These are phyloP conservation scores for Synodontis membranacea DNA, from an alignment of 2,113 vertebrate genomes.

Conservation along the genomic window DNA sequence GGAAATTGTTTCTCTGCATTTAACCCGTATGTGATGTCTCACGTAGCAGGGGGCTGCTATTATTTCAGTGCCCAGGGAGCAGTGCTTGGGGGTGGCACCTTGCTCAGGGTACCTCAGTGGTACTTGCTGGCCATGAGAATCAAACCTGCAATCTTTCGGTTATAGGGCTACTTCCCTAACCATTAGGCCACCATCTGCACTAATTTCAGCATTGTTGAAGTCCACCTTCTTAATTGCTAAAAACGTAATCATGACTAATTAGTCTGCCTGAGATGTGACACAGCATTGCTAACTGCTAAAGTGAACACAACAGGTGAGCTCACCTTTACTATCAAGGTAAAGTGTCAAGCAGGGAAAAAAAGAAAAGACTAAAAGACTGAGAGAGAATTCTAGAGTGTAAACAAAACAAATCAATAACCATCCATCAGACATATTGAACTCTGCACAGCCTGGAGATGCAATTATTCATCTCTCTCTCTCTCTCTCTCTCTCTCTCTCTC, in stretches of 20 bases:
- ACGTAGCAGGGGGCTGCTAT: too few relatives aligned
- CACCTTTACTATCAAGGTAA: not conserved
- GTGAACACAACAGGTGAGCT: not conserved
- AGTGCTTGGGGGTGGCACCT: too few relatives aligned
- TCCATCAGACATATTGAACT: slow-evolving; percentile 20
- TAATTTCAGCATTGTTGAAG: not conserved
- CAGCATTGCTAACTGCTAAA: not conserved
- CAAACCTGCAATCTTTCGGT: too few relatives aligned
- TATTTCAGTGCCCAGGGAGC: too few relatives aligned
- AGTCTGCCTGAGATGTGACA: not conserved
- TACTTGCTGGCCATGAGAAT: too few relatives aligned
- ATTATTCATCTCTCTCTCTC: not conserved
- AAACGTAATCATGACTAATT: not conserved
- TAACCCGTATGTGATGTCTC: too few relatives aligned
- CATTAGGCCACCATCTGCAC: too few relatives aligned
- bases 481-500: not conserved
- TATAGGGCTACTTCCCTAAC: too few relatives aligned
- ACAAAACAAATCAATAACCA: slow-evolving; percentile 37
- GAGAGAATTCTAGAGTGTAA: not conserved
- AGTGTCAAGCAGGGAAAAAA: not conserved
- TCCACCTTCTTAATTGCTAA: not conserved
- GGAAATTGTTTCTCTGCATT: too few relatives aligned
- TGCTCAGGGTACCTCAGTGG: too few relatives aligned
- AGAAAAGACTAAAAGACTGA: not conserved
- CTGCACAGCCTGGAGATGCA: not conserved